Base-by-base conservation (phyloP, 92 coral and sea anemone species). In the Metridium senile region DNA sequence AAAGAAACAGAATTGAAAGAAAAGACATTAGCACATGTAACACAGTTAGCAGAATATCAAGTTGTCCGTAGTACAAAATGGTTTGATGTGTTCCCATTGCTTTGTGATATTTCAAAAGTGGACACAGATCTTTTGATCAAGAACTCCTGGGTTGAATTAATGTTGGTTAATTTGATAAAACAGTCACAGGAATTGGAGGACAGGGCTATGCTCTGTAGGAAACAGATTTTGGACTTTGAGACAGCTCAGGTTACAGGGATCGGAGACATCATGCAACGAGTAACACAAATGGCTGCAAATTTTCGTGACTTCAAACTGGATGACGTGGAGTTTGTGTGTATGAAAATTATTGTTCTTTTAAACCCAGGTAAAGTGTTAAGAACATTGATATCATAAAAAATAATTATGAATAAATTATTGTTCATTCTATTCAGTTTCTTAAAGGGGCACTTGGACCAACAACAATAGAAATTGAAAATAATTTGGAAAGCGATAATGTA, bases 201-300 rank as follows among this genome's bases (percentile, higher is more conserved):
- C 53, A 76, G 82, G 33, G 93, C 95, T 11, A 64, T 85, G 72
- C 86, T 96, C 13, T 91, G 99, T 62, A 71, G 79, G 35, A 91
- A 89, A 16, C 98, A 93, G 49, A 82, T 86, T 58, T 73, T 96
- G 85, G 98, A 96, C 83, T 82, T 72, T 68, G 69, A 86, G 13
- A 80, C 91, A n/a, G 99, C 99, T 0, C 84, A 85, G 74, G 74
- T 68, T 1, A 87, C 99, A 8, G 99, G 99, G 25, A 96, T 96
- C 69, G 97, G 96, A 26, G 99, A 96, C 57, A 96, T 96, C 51
- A 82, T 93, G 77, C 96, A 96, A 54, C 84, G 99, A 59, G 90
- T 94, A 2, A 84, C 93, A 58, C 99, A 96, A 64, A 90, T 96
- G 63, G 90, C 99, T 1, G 67, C 87, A 51, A 96, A 96, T 72